A percentile compares a stretch with the other conserved stretches of the same genome.
Conservation (phyloP, 2,888 invertebrate genomes). For the Platynereis dumerilii region DNA sequence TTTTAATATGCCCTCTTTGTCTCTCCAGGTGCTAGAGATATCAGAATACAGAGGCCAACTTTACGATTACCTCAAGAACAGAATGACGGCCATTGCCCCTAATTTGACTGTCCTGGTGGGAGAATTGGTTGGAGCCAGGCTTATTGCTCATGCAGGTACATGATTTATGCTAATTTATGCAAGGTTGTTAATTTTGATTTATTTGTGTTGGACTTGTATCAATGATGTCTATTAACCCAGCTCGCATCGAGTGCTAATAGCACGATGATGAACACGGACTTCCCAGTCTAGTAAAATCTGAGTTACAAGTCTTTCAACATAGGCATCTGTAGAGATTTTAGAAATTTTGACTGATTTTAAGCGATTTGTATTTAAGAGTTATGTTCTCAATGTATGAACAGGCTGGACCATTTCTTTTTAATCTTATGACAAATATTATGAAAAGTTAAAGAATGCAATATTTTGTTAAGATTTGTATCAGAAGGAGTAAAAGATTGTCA, state of each 20-base stretch:
- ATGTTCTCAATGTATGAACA: no score
- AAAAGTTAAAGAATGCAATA: no score
- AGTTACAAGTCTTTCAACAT: no score
- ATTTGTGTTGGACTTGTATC: neutral
- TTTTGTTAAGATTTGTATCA: no score
- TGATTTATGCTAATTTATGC: no score
- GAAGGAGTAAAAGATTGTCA: no score
- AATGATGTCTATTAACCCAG: slow-evolving; percentile 9
- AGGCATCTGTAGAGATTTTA: no score
- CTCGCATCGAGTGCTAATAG: neutral
- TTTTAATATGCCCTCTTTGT: no score
- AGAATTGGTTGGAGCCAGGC: slow-evolving; percentile 93
- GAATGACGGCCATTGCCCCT: slow-evolving; percentile 99
- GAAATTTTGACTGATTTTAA: no score
- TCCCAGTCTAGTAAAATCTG: neutral
- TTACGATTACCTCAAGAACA: slow-evolving; percentile 88
- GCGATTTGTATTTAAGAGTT: no score
- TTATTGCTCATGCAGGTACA: slow-evolving; percentile 95
- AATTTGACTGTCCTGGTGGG: slow-evolving; percentile 95
- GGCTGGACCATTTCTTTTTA: no score
- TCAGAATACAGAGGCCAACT: slow-evolving; percentile 88
- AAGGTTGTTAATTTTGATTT: neutral
- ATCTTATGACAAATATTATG: no score
- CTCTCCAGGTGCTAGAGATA: slow-evolving; percentile 83
- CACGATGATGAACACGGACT: neutral